phyloP scores from a whole-genome alignment of 2,888 invertebrate species.

The Drosophila anomalipes region DNA sequence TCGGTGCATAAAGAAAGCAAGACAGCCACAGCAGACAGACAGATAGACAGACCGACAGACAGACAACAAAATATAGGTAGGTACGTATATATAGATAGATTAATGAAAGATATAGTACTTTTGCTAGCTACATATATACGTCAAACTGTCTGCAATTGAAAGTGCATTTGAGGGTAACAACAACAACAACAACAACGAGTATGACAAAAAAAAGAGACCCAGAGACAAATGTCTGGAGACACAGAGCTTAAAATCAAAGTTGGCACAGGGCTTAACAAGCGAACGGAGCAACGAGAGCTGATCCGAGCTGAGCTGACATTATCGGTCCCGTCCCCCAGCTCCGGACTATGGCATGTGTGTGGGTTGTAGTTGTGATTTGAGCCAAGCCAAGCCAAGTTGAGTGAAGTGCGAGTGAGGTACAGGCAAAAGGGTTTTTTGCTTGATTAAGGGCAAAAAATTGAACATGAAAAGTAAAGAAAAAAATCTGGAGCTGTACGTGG shows the following conservation, averaged over 20 bases:
- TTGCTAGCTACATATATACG: constrained; percentile 69
- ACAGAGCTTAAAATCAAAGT: constrained; percentile 72
- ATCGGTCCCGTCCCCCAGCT: constrained; percentile 52
- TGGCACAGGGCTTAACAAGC: constrained; percentile 76
- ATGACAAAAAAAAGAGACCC: constrained; percentile 36
- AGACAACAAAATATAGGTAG: constrained; percentile 40
- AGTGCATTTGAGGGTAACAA: constrained; percentile 76
- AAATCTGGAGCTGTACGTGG: constrained; percentile 67
- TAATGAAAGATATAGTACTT: constrained; percentile 77
- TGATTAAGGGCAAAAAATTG: constrained; percentile 70
- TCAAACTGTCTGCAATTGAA: constrained; percentile 79
- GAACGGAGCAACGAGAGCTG: constrained; percentile 60
- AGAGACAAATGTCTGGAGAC: constrained; percentile 75
- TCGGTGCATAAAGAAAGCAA: constrained; percentile 67
- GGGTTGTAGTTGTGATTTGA: constrained; percentile 65
- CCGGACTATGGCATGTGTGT: constrained; percentile 64
- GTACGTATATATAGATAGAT: constrained; percentile 64
- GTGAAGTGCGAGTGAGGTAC: constrained; percentile 51
- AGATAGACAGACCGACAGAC: constrained; percentile 19
- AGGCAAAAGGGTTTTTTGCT: constrained; percentile 69
- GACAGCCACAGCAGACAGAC: constrained; percentile 39
- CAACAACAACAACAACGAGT: constrained; percentile 34
- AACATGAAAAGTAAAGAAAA: constrained; percentile 40
- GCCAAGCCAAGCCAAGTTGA: constrained; percentile 40
- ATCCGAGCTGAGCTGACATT: constrained; percentile 71